A percentile compares a stretch with the other conserved stretches of the same genome.
These are phyloP conservation scores for Sebastolobus alascanus DNA, from an alignment of 2,797 vertebrate genomes.

Conservation along the genomic window DNA sequence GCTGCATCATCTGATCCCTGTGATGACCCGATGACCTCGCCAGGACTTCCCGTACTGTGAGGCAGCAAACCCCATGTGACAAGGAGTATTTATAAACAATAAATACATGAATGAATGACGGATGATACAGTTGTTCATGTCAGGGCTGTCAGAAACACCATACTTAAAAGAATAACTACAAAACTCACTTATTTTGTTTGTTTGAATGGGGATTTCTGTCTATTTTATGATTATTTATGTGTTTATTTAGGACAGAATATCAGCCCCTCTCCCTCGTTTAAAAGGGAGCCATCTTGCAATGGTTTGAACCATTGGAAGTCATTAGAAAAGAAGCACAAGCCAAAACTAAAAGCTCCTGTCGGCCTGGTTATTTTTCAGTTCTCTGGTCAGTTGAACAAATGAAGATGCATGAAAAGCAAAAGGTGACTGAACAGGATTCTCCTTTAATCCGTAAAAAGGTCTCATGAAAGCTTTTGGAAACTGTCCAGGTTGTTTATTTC, in stretches of 20 bases:
- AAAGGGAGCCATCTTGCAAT: too few relatives aligned
- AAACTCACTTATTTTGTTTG: background rate
- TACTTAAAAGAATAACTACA: background rate
- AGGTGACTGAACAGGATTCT: background rate
- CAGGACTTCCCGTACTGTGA: background rate
- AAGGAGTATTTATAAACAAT: background rate
- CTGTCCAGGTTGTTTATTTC: background rate
- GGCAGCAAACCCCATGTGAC: background rate
- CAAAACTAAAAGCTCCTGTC: background rate
- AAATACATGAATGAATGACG: background rate
- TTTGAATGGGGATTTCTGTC: background rate
- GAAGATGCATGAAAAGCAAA: background rate
- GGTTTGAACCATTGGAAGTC: background rate
- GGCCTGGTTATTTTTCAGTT: too few relatives aligned
- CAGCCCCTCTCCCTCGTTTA: too few relatives aligned
- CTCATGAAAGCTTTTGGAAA: background rate
- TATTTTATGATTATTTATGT: background rate
- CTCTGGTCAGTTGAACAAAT: background rate
- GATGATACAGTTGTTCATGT: background rate
- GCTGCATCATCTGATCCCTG: slow-evolving; percentile 17
- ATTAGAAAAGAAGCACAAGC: background rate
- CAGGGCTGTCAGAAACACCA: background rate
- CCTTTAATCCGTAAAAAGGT: background rate
- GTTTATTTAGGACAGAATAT: too few relatives aligned
- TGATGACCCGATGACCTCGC: background rate